Conservation (phyloP, 2,888 invertebrate species). For the Petrolisthes cinctipes region DNA sequence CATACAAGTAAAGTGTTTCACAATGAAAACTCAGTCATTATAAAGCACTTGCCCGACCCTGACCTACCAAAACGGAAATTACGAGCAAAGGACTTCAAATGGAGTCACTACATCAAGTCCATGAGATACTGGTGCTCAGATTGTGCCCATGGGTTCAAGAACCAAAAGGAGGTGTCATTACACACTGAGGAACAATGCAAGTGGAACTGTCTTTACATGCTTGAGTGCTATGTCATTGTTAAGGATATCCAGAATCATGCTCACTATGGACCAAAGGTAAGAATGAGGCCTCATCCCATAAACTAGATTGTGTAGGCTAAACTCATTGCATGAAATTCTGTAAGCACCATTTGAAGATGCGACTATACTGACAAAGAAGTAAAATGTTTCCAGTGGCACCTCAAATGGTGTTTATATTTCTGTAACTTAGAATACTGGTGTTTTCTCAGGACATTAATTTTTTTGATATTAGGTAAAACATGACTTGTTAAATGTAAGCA, state of each 20-base stretch:
- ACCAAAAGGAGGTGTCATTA: slow-evolving; percentile 60
- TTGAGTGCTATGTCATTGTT: slow-evolving; percentile 65
- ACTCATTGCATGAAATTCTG: too few species aligned
- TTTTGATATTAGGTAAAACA: too few species aligned
- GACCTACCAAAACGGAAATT: slow-evolving; percentile 50
- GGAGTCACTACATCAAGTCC: slow-evolving; percentile 65
- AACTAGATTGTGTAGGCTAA: not conserved
- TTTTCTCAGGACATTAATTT: too few species aligned
- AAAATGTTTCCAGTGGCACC: too few species aligned
- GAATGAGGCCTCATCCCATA: not conserved
- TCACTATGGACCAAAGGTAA: slow-evolving; percentile 64
- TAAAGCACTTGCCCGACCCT: slow-evolving; percentile 47
- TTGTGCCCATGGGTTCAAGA: slow-evolving; percentile 65
- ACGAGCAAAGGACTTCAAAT: slow-evolving; percentile 65
- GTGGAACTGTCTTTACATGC: slow-evolving; percentile 65
- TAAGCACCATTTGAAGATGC: too few species aligned
- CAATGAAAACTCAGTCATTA: slow-evolving; percentile 64
- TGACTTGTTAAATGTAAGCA: too few species aligned
- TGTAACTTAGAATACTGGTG: too few species aligned
- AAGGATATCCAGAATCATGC: slow-evolving; percentile 62
- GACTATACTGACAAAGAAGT: too few species aligned
- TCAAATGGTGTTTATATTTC: too few species aligned
- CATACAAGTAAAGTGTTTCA: slow-evolving; percentile 62
- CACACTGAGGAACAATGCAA: slow-evolving; percentile 64
- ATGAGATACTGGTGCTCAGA: slow-evolving; percentile 65